Percentiles rank a stretch among this genome's conserved stretches.
These are phyloP conservation scores for Anguilla rostrata DNA, from an alignment of 2,113 vertebrate species.

Conservation along the genomic window DNA sequence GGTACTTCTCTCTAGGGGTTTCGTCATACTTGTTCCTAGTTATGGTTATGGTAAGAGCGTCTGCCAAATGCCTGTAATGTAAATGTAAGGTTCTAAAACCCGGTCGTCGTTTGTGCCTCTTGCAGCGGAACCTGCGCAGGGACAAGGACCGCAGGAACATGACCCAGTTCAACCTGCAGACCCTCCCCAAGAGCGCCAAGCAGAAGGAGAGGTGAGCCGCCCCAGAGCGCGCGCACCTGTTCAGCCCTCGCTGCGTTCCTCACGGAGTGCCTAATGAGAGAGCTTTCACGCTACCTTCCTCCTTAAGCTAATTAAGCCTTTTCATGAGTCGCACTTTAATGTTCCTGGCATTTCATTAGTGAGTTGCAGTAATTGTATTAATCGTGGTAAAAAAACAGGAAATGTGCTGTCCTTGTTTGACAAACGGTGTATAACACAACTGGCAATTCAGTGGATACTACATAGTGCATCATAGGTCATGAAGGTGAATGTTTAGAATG, in stretches of 20 bases:
- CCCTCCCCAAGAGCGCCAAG: slow-evolving; percentile 95
- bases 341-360: background rate
- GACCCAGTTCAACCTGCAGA: slow-evolving; percentile 97
- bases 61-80: too few relatives aligned
- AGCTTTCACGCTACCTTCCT: background rate
- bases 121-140: slow-evolving; percentile 91
- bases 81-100: too few relatives aligned
- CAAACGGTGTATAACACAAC: background rate
- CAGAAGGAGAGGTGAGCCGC: slow-evolving; percentile 91
- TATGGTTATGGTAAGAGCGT: too few relatives aligned
- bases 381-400: background rate
- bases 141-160: slow-evolving; percentile 96
- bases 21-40: too few relatives aligned
- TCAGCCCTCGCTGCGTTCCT: too few relatives aligned
- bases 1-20: too few relatives aligned
- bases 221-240: background rate
- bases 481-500: too few relatives aligned
- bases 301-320: background rate
- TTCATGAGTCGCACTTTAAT: background rate
- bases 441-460: background rate
- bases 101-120: background rate
- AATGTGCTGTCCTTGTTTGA: background rate
- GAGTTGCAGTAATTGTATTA: background rate
- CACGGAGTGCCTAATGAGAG: background rate
- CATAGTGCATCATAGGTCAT: too few relatives aligned